phyloP scores from a whole-genome alignment of 2,888 invertebrate species.

The Scaeva pyrastri region DNA sequence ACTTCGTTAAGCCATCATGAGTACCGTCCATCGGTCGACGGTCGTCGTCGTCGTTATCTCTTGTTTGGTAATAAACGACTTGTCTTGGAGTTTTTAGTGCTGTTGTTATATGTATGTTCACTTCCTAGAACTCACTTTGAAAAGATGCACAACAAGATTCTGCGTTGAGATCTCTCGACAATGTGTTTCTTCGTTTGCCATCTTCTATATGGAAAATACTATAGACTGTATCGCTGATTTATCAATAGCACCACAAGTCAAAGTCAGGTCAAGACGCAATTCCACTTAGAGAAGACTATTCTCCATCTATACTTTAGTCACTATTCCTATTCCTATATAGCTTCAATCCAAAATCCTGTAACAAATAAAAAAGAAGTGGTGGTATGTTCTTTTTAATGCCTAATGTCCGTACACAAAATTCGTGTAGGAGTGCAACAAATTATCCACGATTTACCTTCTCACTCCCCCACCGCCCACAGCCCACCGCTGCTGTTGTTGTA shows the following conservation, averaged over 20 bases:
- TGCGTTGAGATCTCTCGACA: slow-evolving; percentile 38
- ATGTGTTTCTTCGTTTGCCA: slow-evolving; percentile 6
- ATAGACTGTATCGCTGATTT: slow-evolving; percentile 45
- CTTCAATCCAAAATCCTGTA: slow-evolving; percentile 27
- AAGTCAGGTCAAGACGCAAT: slow-evolving; percentile 70
- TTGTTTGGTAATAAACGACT: slow-evolving; percentile 53
- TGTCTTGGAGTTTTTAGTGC: slow-evolving; percentile 39
- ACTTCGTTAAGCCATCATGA: slow-evolving; percentile 4
- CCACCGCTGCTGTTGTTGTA: neutral
- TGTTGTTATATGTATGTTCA: neutral
- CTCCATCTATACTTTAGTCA: slow-evolving; percentile 1
- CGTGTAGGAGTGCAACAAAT: slow-evolving; percentile 75
- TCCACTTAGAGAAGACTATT: slow-evolving; percentile 34
- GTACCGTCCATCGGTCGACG: slow-evolving; percentile 4
- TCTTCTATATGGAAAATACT: slow-evolving; percentile 10
- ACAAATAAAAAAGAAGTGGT: neutral
- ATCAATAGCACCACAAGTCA: slow-evolving; percentile 71
- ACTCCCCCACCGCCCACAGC: neutral
- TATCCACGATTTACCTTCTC: slow-evolving; percentile 70
- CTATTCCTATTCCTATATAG: neutral
- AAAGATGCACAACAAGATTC: slow-evolving; percentile 36
- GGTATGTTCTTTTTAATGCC: slow-evolving; percentile 57
- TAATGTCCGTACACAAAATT: slow-evolving; percentile 68
- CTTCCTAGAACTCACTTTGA: slow-evolving; percentile 57
- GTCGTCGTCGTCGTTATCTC: slow-evolving; percentile 8